Evolutionary conservation across 2,888 invertebrate genomes (phyloP), one percentile per base, ranked within the genome.

Genomic region (Trissonchulus sp.): DNA sequence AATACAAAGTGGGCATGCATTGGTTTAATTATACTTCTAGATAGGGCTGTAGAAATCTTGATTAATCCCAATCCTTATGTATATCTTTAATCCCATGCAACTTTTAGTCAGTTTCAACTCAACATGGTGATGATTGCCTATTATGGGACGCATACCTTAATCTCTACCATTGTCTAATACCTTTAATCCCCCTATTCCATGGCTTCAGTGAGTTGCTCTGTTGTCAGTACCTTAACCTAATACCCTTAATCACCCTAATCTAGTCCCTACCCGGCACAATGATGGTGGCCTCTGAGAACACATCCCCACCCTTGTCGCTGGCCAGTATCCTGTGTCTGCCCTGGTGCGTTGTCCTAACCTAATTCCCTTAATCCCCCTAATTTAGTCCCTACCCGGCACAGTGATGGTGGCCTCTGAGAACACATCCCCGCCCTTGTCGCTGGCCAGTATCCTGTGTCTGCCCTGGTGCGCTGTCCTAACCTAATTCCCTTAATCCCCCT

Each of bases 141-240:
- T n/a, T n/a, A 36, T 15, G 15, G 34, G 3, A 34, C 71, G n/a
- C n/a, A n/a, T n/a, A n/a, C n/a, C n/a, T n/a, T n/a, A n/a, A 36
- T 34, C 36, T 31, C 71, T 35, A 69, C 33, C 71, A 35, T 69
- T 34, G 34, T 69, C n/a, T 60, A n/a, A 60, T 60, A 23, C 60
- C 18, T 23, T 23, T 23, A 23, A 23, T 60, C 60, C 18, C 18
- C 60, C n/a, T 60, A 60, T n/a, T n/a, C n/a, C n/a, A n/a, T 8
- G 28, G 15, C 8, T 15, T 28, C 23, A 15, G 8, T 8, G 8
- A 48, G 8, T 8, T 48, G 8, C 48, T 23, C n/a, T n/a, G n/a
- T n/a, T n/a, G n/a, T n/a, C n/a, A n/a, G n/a, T n/a, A n/a, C n/a
- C n/a, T n/a, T n/a, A 65, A 33, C 35, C n/a, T 65, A 15, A 65